These are phyloP conservation scores for Brachypteracias leptosomus DNA, from an alignment of 2,113 vertebrate genomes.

Conservation along the genomic window DNA sequence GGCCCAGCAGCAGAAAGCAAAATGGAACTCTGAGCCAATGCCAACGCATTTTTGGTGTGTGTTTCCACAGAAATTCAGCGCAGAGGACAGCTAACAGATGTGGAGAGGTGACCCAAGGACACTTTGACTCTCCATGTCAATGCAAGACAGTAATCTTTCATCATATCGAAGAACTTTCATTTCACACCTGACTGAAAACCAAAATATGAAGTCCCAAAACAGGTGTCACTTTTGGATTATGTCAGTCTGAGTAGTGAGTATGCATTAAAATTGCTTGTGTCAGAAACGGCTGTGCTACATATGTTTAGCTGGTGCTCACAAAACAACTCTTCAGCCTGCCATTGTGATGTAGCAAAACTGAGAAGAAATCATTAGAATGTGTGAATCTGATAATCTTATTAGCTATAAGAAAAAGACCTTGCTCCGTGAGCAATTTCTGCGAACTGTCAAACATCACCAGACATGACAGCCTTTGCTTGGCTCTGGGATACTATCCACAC, in stretches of 20 bases:
- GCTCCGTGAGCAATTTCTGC: conserved; percentile 49
- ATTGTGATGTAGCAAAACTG: not conserved
- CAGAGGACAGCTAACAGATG: not conserved
- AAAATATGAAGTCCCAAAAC: conserved; percentile 31
- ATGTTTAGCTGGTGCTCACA: conserved; percentile 23
- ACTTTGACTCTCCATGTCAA: not conserved
- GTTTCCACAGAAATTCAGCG: not conserved
- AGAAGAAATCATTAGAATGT: conserved; percentile 42
- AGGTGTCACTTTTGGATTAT: conserved; percentile 42
- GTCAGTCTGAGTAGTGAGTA: not conserved
- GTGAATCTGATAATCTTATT: conserved; percentile 58
- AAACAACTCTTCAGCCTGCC: conserved; percentile 12
- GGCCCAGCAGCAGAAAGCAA: conserved; percentile 12
- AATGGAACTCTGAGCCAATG: not conserved
- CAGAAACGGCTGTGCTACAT: conserved; percentile 8
- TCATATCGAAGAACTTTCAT: conserved; percentile 16
- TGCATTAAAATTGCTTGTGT: conserved; percentile 35
- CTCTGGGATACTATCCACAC: not conserved
- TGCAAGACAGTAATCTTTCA: conserved; percentile 12
- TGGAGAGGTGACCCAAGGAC: not conserved
- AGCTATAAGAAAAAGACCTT: conserved; percentile 1
- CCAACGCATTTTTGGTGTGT: not conserved
- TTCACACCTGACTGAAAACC: conserved; percentile 48
- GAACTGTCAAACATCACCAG: conserved; percentile 54
- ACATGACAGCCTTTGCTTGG: conserved; percentile 42